phyloP scores from a whole-genome alignment of 2,797 vertebrate species.

The Etheostoma nigrum region DNA sequence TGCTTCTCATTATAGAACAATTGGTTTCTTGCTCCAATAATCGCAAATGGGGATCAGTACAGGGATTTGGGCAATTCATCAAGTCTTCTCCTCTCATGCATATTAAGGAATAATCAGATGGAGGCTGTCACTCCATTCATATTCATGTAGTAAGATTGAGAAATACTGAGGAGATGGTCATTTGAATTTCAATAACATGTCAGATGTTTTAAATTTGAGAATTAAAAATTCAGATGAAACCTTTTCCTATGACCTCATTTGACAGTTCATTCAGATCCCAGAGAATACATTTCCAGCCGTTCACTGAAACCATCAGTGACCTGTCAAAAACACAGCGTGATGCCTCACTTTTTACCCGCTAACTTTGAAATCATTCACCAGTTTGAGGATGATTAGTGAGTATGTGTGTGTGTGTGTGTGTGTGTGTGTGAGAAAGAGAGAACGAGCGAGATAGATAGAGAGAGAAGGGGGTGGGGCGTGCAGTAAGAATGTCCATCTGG shows the following conservation, averaged over 20 bases:
- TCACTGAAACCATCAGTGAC: conserved; percentile 59
- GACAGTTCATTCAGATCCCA: conserved; percentile 66
- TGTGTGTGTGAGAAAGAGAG: background rate
- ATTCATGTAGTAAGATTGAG: conserved; percentile 75
- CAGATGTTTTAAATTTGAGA: conserved; percentile 56
- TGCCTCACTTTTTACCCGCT: conserved; percentile 59
- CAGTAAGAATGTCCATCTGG: conserved; percentile 76
- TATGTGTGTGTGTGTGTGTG: conserved; percentile 10
- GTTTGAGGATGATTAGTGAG: conserved; percentile 49
- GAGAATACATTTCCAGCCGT: conserved; percentile 62
- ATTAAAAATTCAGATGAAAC: conserved; percentile 72
- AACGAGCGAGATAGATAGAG: background rate
- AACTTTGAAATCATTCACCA: conserved; percentile 64
- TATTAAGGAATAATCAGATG: conserved; percentile 67
- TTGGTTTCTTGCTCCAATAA: conserved; percentile 74
- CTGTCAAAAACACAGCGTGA: conserved; percentile 66
- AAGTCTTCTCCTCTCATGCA: conserved; percentile 72
- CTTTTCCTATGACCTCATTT: conserved; percentile 62
- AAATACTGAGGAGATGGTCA: conserved; percentile 62
- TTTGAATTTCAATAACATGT: conserved; percentile 80
- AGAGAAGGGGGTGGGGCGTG: conserved; percentile 19
- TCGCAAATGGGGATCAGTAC: conserved; percentile 71
- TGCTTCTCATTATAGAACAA: conserved; percentile 77
- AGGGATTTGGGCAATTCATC: conserved; percentile 76
- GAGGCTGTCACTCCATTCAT: conserved; percentile 68